Base-by-base conservation (phyloP, 2,888 invertebrate species). In the Barypeithes pellucidus region DNA sequence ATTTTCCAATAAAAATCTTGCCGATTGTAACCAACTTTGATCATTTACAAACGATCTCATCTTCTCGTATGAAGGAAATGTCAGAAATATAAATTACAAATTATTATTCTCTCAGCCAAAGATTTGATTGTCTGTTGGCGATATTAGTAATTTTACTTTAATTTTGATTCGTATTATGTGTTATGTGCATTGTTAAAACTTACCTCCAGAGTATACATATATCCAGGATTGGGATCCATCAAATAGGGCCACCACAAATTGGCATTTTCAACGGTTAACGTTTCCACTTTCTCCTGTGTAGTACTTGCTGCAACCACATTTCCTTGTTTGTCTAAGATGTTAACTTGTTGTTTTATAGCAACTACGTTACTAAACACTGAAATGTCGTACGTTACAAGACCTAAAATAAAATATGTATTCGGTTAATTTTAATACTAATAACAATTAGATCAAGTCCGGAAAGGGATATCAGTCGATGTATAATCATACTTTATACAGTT, bases 201-300 rank as follows among this genome's bases (percentile, higher is more conserved):
- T 84, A 93, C 94, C 89, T 94, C 91, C 65, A 97, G 86, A 4
- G 92, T 93, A 84, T 98, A 97, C 70, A 96, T 86, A 84, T 96
- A 95, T 11, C 94, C 96, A 14, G 94, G n/a, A n/a, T n/a, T n/a
- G n/a, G n/a, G n/a, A n/a, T n/a, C n/a, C n/a, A n/a, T n/a, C n/a
- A n/a, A n/a, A 85, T 93, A 94, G 0, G 97, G 96, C 97, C 97
- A 97, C 97, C 97, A 97, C 16, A 95, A 89, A 67, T 91, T 90
- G 0, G 93, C 93, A 77, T 92, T 89, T 0, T 89, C 88, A 0
- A 97, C 88, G 80, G 89, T 89, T 9, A 96, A 80, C 12, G 82
- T 83, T 89, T 94, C 93, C 80, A 89, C 89, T 14, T 36, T 88
- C 16, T 36, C 14, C 63, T 54, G 18, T 29, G 70, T 14, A 2